These are phyloP conservation scores for Sinotaia quadrata DNA, from an alignment of 2,888 invertebrate genomes.

Conservation along the genomic window DNA sequence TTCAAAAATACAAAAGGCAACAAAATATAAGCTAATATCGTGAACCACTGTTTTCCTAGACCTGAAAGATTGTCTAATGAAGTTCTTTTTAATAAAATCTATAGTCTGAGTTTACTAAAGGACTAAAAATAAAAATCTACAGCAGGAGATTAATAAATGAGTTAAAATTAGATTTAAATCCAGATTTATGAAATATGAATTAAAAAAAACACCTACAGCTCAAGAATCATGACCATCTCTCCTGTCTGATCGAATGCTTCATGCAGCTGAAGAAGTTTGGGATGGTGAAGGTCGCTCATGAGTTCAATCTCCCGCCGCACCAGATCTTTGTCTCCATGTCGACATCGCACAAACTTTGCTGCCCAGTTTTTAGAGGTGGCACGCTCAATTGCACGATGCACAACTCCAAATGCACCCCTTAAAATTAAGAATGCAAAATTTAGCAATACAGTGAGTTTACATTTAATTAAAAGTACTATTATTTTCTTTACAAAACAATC, in stretches of 20 bases:
- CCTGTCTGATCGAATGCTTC: constrained; percentile 73
- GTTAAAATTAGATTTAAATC: not conserved
- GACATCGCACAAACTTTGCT: constrained; percentile 73
- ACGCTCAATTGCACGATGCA: constrained; percentile 73
- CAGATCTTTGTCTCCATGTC: constrained; percentile 71
- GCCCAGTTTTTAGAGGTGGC: constrained; percentile 73
- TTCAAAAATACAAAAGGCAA: too few species aligned
- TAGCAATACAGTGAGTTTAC: not conserved
- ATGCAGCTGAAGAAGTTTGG: constrained; percentile 72
- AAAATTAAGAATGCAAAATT: constrained; percentile 34
- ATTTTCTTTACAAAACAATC: not conserved
- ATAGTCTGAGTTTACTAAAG: too few species aligned
- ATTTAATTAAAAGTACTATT: not conserved
- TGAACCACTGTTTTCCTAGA: too few species aligned
- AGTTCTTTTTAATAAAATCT: too few species aligned
- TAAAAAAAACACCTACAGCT: constrained; percentile 73
- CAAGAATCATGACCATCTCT: constrained; percentile 73
- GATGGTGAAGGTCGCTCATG: constrained; percentile 73
- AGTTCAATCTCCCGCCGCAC: constrained; percentile 73
- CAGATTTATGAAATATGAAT: too few species aligned
- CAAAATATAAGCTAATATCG: too few species aligned
- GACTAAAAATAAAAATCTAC: too few species aligned
- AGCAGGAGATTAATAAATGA: too few species aligned
- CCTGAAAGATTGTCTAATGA: too few species aligned
- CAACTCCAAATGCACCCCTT: constrained; percentile 73